Evolutionary conservation across 2,113 vertebrate species (phyloP), one percentile per base, ranked within the genome.

Genomic region (Paraplagusia blochii): DNA sequence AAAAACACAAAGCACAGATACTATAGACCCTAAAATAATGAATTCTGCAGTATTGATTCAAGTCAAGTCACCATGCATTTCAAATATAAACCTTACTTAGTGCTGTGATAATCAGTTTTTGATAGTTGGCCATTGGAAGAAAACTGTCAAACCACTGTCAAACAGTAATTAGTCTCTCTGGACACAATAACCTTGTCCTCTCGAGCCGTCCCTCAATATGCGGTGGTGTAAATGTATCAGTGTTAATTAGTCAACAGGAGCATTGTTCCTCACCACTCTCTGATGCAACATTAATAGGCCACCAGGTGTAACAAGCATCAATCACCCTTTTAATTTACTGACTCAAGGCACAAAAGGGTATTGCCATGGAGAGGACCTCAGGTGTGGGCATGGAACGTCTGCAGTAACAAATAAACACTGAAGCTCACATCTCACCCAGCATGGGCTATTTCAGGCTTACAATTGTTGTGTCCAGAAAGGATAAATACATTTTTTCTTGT

Each of bases 131-230:
- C n/a, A n/a, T n/a, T n/a, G n/a, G n/a, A n/a, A n/a, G n/a, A n/a
- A 58, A 63, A 40, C 44, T 51, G 43, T 65, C 44, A 45, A 50
- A 56, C 12, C 45, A 38, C 42, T 45, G 48, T 71, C 34, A 39
- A 39, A 40, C 63, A 73, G 48, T 72, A 70, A 75, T 74, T 75
- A 63, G 35, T 46, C 16, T 49, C 15, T 48, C 12, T 46, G 48
- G 43, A 50, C 63, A 60, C 19, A 39, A 44, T 45, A 59, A 69
- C 42, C 13, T 57, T 36, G 44, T 38, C 42, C 42, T 44, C 35
- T 53, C 0, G 44, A 53, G 38, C 60, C 12, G 58, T 38, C n/a
- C 22, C 3, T 40, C 35, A 40, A 61, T 18, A 54, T 68, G 51
- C 17, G 22, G 33, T 44, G n/a, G 15, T 54, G 14, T 51, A 36